Evolutionary conservation across 2,888 invertebrate species (phyloP), one percentile per base, ranked within the genome.

Genomic region (Scaptomyza cyrtandrae): DNA sequence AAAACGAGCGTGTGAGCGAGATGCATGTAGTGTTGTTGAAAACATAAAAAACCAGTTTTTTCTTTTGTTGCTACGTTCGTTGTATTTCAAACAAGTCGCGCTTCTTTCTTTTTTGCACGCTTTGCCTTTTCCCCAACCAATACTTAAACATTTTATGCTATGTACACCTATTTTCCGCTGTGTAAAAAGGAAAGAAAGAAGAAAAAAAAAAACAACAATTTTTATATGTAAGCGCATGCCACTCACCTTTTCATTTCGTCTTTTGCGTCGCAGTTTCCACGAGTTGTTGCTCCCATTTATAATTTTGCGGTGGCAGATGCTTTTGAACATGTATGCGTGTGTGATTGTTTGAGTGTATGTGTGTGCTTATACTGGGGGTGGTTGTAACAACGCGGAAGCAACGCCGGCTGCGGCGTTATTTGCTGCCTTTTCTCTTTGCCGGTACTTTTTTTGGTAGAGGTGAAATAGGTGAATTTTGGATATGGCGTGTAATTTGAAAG

Each of bases 271-370:
- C 87, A 81, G 76, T 73, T 81, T 86, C 71, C 71, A 76, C 71
- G 78, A 80, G 85, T 81, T 84, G 81, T 84, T 84, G 83, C 78
- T 83, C 80, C 83, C 86, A 83, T 86, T 85, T 86, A 78, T 80
- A 78, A 84, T 75, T 71, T 71, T 73, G 73, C 63, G 71, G 63
- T 57, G 72, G 78, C 75, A 80, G 84, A 80, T 86, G 85, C 52
- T 78, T 78, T 72, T 70, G 71, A 5, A 14, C 3, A 31, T 60
- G 39, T 55, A 19, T 54, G 7, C 1, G 37, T 60, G 39, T 45
- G 31, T 54, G 2, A 41, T 39, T 43, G 24, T 50, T 14, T 63
- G 41, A 48, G 24, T 33, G 53, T 64, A 4, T 39, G 6, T 54
- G 27, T 24, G 24, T 59, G 59, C 27, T 24, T 56, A 16, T 53